These are phyloP conservation scores for Threskiornis aethiopicus DNA, from an alignment of 2,797 vertebrate species.

Conservation along the genomic window DNA sequence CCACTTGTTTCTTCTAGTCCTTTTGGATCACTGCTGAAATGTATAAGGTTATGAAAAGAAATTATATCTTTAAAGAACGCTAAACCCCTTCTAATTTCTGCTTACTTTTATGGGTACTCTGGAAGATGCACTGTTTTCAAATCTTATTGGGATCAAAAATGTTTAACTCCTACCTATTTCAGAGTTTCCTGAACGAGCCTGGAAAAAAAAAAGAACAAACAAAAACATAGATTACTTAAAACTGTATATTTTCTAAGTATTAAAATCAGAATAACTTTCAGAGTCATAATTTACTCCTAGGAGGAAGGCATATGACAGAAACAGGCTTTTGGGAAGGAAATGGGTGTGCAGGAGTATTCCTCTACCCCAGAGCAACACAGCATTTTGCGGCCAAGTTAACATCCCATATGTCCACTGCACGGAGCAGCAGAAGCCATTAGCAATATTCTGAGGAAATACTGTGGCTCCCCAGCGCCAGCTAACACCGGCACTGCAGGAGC, in stretches of 20 bases:
- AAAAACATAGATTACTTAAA: not conserved
- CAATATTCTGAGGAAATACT: not conserved
- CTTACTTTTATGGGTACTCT: slow-evolving; percentile 21
- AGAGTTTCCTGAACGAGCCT: not conserved
- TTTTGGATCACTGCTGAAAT: slow-evolving; percentile 34
- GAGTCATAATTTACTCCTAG: not conserved
- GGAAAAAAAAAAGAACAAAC: not conserved
- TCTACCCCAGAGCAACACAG: not conserved
- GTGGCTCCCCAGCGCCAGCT: not conserved
- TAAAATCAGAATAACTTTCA: not conserved
- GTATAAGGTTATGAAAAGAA: slow-evolving; percentile 56
- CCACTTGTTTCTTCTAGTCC: not conserved
- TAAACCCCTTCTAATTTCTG: slow-evolving; percentile 30
- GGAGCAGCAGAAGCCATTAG: not conserved
- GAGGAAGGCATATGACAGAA: not conserved
- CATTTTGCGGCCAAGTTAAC: not conserved
- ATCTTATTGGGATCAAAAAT: slow-evolving; percentile 22
- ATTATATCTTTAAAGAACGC: slow-evolving; percentile 29
- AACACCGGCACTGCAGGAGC: not conserved
- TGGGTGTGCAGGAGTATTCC: not conserved
- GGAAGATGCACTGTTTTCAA: slow-evolving; percentile 11
- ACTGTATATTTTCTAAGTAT: not conserved
- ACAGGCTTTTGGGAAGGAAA: not conserved
- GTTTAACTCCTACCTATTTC: not conserved
- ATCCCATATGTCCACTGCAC: not conserved